These are phyloP conservation scores for Salminus brasiliensis DNA, from an alignment of 2,113 vertebrate species.

Conservation along the genomic window DNA sequence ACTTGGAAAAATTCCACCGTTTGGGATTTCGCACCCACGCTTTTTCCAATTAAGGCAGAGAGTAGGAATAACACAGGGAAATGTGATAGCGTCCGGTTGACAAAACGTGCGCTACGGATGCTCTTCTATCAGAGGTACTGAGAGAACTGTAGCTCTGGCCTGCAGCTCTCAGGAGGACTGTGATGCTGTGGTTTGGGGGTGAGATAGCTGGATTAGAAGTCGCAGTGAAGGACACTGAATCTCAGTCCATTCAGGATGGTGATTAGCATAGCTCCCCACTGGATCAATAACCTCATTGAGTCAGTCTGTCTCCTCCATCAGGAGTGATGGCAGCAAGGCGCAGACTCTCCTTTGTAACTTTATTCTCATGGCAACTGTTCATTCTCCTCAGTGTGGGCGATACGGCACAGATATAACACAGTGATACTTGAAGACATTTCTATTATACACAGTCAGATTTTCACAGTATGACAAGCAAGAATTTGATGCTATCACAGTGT, in stretches of 20 bases:
- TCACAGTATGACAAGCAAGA: no score
- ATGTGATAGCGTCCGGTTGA: slow-evolving; percentile 52
- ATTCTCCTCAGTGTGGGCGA: slow-evolving; percentile 43
- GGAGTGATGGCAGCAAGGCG: slow-evolving; percentile 62
- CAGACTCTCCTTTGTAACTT: slow-evolving; percentile 55
- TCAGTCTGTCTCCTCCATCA: slow-evolving; percentile 68
- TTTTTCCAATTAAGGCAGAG: slow-evolving; percentile 63
- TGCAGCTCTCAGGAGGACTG: background rate
- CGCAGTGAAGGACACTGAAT: slow-evolving; percentile 51
- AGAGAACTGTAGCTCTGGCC: background rate
- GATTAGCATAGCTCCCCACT: slow-evolving; percentile 63
- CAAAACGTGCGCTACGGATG: background rate
- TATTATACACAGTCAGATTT: background rate
- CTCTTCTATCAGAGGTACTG: background rate
- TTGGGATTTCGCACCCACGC: slow-evolving; percentile 60
- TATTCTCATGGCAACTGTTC: slow-evolving; percentile 69
- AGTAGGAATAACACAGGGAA: slow-evolving; percentile 66
- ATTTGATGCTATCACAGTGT: no score
- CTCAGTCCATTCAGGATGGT: slow-evolving; percentile 48
- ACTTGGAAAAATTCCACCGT: slow-evolving; percentile 64
- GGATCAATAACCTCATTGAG: slow-evolving; percentile 74
- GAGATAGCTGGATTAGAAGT: slow-evolving; percentile 32
- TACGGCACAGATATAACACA: background rate
- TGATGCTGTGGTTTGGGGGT: background rate
- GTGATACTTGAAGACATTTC: background rate